A percentile compares a stretch with the other conserved stretches of the same genome.
These are phyloP conservation scores for Parascotia fuliginaria DNA, from an alignment of 2,888 invertebrate genomes.

Conservation along the genomic window DNA sequence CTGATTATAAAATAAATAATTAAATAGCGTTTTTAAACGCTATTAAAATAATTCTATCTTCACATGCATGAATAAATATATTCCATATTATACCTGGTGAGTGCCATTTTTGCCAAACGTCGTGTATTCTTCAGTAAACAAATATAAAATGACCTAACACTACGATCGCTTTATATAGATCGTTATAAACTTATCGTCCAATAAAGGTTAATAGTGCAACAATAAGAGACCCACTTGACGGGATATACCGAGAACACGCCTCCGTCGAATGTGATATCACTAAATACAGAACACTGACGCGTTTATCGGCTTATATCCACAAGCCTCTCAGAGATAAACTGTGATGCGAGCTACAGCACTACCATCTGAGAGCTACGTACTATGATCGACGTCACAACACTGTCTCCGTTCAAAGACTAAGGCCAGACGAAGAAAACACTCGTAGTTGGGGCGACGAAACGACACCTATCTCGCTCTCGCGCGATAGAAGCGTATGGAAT, in stretches of 20 bases:
- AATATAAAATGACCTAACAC: conserved; percentile 50
- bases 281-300: conserved; percentile 68
- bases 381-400: conserved; percentile 79
- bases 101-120: conserved; percentile 61
- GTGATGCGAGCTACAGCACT: conserved; percentile 80
- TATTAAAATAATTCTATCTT: not conserved
- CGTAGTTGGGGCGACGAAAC: conserved; percentile 67
- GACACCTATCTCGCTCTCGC: conserved; percentile 70
- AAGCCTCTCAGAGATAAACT: conserved; percentile 67
- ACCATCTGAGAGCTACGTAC: conserved; percentile 85
- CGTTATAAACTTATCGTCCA: conserved; percentile 51
- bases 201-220: conserved; percentile 59
- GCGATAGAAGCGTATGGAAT: conserved; percentile 82
- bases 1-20: not conserved
- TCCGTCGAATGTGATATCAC: conserved; percentile 75
- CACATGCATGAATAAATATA: conserved; percentile 19
- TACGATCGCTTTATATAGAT: conserved; percentile 42
- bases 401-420: conserved; percentile 72
- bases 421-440: conserved; percentile 68
- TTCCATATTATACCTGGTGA: conserved; percentile 68
- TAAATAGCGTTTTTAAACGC: not conserved
- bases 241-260: conserved; percentile 72
- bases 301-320: conserved; percentile 81
- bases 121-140: conserved; percentile 55
- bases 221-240: conserved; percentile 52